Evolutionary conservation across 2,888 invertebrate species (phyloP).

Genomic region (Ptilodon capucinus): DNA sequence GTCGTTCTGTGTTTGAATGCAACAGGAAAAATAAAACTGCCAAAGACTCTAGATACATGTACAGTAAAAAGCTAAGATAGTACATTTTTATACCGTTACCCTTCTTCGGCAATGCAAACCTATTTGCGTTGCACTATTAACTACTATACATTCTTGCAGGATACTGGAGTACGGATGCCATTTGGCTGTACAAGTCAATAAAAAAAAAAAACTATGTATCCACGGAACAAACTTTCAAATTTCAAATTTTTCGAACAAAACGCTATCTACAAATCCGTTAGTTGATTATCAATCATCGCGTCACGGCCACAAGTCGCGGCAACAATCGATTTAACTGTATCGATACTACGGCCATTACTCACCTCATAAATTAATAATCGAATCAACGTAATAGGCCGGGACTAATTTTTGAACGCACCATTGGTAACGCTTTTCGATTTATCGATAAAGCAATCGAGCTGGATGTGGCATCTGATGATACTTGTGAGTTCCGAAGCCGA

Average conservation of each 20-base stretch:
- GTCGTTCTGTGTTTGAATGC: too few relatives aligned
- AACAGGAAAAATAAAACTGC: too few relatives aligned
- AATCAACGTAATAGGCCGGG: slow-evolving; percentile 75
- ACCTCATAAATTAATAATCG: slow-evolving; percentile 79
- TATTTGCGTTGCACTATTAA: too few relatives aligned
- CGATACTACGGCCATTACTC: slow-evolving; percentile 70
- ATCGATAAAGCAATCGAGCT: slow-evolving; percentile 40
- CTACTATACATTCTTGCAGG: too few relatives aligned
- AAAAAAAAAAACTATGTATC: slow-evolving; percentile 1
- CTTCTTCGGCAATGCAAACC: too few relatives aligned
- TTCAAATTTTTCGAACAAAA: slow-evolving; percentile 19
- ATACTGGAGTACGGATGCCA: too few relatives aligned
- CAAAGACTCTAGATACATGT: too few relatives aligned
- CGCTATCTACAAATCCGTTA: slow-evolving; percentile 53
- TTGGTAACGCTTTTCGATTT: slow-evolving; percentile 58
- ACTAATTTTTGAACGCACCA: slow-evolving; percentile 71
- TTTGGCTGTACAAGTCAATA: too few relatives aligned
- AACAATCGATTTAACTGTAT: slow-evolving; percentile 54
- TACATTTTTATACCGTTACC: too few relatives aligned
- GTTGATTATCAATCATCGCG: slow-evolving; percentile 52
- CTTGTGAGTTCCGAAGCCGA: too few relatives aligned
- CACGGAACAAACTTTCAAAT: not conserved
- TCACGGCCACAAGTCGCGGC: slow-evolving; percentile 49
- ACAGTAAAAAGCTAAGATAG: too few relatives aligned
- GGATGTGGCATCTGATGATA: slow-evolving; percentile 33